phyloP scores from a whole-genome alignment of 2,113 vertebrate genomes.

The Pygoscelis antarcticus region DNA sequence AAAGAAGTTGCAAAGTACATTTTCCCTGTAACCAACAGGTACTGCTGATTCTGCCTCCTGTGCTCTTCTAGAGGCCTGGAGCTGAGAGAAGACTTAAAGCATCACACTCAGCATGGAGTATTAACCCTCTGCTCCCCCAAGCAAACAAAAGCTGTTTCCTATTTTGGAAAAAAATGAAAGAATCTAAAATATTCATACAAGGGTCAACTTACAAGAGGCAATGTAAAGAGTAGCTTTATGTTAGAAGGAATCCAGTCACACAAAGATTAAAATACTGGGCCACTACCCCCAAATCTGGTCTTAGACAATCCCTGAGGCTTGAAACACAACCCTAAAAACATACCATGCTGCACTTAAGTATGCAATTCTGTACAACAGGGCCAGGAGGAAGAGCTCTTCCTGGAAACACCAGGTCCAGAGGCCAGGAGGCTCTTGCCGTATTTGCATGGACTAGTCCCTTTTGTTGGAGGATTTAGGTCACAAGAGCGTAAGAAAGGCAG shows the following conservation, averaged over 20 bases:
- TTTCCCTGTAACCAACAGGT: neutral
- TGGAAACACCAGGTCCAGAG: slow-evolving; percentile 39
- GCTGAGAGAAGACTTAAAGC: neutral
- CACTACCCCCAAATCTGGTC: neutral
- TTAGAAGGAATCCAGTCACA: neutral
- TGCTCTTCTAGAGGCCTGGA: neutral
- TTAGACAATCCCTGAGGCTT: neutral
- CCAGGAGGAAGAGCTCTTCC: slow-evolving; percentile 8
- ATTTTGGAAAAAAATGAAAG: neutral
- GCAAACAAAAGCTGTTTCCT: neutral
- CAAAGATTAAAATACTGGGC: neutral
- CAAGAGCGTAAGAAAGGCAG: neutral
- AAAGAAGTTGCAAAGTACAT: neutral
- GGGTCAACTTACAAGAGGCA: neutral
- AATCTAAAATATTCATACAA: neutral
- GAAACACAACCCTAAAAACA: neutral
- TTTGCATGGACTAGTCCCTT: slow-evolving; percentile 4
- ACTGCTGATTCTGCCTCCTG: neutral
- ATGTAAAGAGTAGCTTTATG: neutral
- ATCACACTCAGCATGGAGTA: neutral
- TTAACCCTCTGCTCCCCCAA: neutral
- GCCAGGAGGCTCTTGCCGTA: neutral
- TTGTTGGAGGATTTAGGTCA: slow-evolving; percentile 47
- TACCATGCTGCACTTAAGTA: neutral
- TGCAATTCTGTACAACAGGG: neutral